A percentile compares a stretch with the other conserved stretches of the same genome.
These are phyloP conservation scores for Sibirionetta formosa DNA, from an alignment of 2,797 vertebrate species.

Conservation along the genomic window DNA sequence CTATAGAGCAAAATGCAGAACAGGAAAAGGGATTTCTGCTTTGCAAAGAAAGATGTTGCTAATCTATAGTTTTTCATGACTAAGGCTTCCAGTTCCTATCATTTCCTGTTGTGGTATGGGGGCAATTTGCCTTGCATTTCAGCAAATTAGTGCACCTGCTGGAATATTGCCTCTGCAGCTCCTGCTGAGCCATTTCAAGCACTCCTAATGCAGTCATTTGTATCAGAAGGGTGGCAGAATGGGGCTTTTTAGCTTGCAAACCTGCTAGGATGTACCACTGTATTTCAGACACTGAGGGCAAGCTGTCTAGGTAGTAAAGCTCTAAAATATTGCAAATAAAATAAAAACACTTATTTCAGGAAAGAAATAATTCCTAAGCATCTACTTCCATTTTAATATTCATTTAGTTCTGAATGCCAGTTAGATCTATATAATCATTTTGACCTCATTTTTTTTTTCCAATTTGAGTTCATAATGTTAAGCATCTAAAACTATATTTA, in stretches of 20 bases:
- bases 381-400: not conserved
- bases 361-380: not conserved
- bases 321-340: not conserved
- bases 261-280: slow-evolving; percentile 22
- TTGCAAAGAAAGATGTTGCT: not conserved
- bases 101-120: not conserved
- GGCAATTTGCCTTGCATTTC: not conserved
- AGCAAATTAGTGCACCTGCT: slow-evolving; percentile 34
- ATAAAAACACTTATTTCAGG: not conserved
- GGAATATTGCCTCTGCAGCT: slow-evolving; percentile 15
- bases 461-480: not conserved
- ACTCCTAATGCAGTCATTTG: not conserved
- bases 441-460: not conserved
- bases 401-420: not conserved
- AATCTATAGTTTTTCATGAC: not conserved
- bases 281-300: not conserved
- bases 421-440: not conserved
- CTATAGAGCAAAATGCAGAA: not conserved
- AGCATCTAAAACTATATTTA: slow-evolving; percentile 42
- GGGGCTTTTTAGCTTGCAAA: slow-evolving; percentile 7
- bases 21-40: not conserved
- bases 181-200: not conserved
- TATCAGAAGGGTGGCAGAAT: slow-evolving; percentile 46
- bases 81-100: not conserved
- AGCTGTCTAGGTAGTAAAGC: not conserved